Percentiles rank a stretch among this genome's conserved stretches.
phyloP scores from a whole-genome alignment of 2,888 invertebrate species.

The Scaptomyza parva region DNA sequence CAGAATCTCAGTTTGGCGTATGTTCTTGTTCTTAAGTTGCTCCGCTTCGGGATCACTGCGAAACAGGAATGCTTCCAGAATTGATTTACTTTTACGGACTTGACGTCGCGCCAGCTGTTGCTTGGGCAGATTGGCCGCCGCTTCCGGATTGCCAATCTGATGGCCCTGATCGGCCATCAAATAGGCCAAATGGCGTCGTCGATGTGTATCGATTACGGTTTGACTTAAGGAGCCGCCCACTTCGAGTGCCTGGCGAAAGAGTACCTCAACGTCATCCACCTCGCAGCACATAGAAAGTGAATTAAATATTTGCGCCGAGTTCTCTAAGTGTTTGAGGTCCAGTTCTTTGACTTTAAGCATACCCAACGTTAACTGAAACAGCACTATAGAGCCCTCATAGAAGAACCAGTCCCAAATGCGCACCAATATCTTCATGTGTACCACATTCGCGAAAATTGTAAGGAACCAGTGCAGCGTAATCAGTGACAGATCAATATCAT shows the following conservation, averaged over 20 bases:
- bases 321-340: constrained; percentile 93
- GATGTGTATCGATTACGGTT: constrained; percentile 90
- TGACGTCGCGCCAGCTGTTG: constrained; percentile 95
- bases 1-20: constrained; percentile 98
- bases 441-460: constrained; percentile 97
- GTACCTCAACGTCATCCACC: constrained; percentile 93
- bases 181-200: constrained; percentile 96
- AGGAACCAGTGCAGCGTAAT: constrained; percentile 99
- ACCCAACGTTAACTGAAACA: constrained; percentile 97
- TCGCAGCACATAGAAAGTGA: constrained; percentile 97
- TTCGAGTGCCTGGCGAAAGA: constrained; percentile 91
- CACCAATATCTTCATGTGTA: constrained; percentile 96
- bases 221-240: constrained; percentile 94
- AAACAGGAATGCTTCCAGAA: constrained; percentile 94
- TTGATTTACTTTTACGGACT: constrained; percentile 95
- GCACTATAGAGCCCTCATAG: constrained; percentile 96
- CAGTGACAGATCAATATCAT: constrained; percentile 97
- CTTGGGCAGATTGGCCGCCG: constrained; percentile 95
- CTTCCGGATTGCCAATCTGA: constrained; percentile 95
- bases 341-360: constrained; percentile 96
- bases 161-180: constrained; percentile 98
- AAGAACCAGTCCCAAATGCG: constrained; percentile 99
- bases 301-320: constrained; percentile 99
- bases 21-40: constrained; percentile 97
- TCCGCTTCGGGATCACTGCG: constrained; percentile 90